Base-by-base conservation (phyloP, 2,113 vertebrate species). In the Cynoglossus semilaevis region DNA sequence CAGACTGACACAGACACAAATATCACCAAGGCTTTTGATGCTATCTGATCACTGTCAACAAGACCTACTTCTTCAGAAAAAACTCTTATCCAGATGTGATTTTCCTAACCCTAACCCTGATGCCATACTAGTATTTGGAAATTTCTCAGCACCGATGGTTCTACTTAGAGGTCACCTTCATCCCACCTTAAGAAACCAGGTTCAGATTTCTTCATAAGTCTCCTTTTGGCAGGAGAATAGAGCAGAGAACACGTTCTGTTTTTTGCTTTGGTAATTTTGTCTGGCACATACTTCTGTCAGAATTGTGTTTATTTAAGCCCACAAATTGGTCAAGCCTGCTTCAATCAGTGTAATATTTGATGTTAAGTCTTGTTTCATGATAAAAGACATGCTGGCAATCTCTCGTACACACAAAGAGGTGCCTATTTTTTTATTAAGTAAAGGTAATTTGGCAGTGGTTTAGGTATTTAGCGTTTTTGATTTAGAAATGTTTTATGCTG, bases 401-500 rank as follows among this genome's bases (percentile, higher is more conserved):
- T 53, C 57, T 76, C 64, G 40, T 63, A 77, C 68, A 71, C 70
- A 70, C 66, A 68, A 69, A 55, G 49, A 68, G 8, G 59, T 9
- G 55, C 64, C 69, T 84, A 57, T 75, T 85, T 72, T 80, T 16
- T 58, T 51, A 47, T 53, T 71, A 81, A 80, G 77, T 69, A 54
- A 67, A 48, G 34, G 60, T 41, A 17, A 40, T 57, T 51, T 63
- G 68, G 56, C 41, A 51, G 73, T 67, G 22, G 3, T 29, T 29
- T 29, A 29, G 22, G 2, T n/a, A n/a, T 29, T 29, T 29, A 29
- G 22, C 6, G 22, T 29, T 29, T 29, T 29, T 29, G 22, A 29
- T 29, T 29, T 29, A 29, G 22, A 29, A 2, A 6, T 29, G 22
- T 29, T 29, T 29, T 4, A 29, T 29, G 22, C 22, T 29, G 22